Evolutionary conservation across 2,113 vertebrate species (phyloP).

Genomic region (Fulica atra): DNA sequence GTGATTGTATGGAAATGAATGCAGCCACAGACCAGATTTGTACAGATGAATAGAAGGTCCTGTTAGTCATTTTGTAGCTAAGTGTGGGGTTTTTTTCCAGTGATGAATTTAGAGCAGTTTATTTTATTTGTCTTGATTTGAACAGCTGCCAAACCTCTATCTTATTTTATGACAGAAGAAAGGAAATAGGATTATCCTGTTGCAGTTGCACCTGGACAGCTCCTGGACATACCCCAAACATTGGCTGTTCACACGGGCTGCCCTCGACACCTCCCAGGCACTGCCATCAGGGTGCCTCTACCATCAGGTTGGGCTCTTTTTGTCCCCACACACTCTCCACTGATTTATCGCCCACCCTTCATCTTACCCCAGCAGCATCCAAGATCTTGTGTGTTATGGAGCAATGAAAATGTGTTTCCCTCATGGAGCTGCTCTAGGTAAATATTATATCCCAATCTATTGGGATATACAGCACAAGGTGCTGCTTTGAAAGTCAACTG

Average conservation of each 20-base stretch:
- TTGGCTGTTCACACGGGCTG: fast-evolving
- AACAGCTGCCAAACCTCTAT: constrained; percentile 14
- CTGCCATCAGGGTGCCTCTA: background rate
- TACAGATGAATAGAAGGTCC: constrained; percentile 5
- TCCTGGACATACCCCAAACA: background rate
- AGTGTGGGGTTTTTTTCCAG: background rate
- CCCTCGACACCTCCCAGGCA: background rate
- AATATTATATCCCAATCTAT: background rate
- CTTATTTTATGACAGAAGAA: background rate
- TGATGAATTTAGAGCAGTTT: constrained; percentile 25
- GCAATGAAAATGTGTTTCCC: background rate
- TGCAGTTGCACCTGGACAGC: background rate
- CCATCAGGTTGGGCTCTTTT: background rate
- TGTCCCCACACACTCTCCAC: fast-evolving
- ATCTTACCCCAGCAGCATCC: background rate
- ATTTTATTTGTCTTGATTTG: constrained; percentile 1
- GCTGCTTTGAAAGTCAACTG: background rate
- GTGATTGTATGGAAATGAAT: constrained; percentile 63
- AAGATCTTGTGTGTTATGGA: background rate
- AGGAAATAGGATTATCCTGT: background rate
- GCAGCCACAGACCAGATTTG: constrained; percentile 27
- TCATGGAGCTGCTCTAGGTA: background rate
- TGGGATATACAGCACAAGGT: fast-evolving
- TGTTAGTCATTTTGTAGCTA: constrained; percentile 30
- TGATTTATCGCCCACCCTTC: background rate